Percentiles rank a stretch among this genome's conserved stretches.
phyloP scores from a whole-genome alignment of 2,797 vertebrate genomes.

The Acanthurus lineatus region DNA sequence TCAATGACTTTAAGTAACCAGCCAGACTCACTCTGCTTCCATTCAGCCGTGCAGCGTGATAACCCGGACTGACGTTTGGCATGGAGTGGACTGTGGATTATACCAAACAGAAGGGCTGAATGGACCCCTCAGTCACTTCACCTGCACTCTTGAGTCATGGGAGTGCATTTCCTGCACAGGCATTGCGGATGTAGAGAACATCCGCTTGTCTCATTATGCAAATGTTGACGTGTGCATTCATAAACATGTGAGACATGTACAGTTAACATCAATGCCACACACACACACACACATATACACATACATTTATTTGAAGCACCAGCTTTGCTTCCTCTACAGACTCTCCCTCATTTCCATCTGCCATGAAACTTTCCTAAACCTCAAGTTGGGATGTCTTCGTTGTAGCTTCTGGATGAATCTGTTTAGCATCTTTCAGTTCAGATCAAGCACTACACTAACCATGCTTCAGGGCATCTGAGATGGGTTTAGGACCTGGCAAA shows the following conservation, averaged over 20 bases:
- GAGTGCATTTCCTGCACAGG: conserved; percentile 83
- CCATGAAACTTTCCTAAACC: conserved; percentile 70
- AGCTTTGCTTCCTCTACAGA: conserved; percentile 27
- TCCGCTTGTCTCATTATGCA: conserved; percentile 77
- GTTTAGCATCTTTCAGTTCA: conserved; percentile 95
- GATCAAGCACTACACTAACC: conserved; percentile 94
- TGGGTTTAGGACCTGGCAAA: conserved; percentile 80
- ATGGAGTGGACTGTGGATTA: conserved; percentile 67
- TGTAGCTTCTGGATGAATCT: conserved; percentile 93
- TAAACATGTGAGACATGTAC: conserved; percentile 33
- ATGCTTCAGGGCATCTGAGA: conserved; percentile 92
- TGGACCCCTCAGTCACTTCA: conserved; percentile 52
- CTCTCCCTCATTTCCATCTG: conserved; percentile 57
- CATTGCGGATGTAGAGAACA: conserved; percentile 85
- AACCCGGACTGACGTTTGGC: conserved; percentile 82
- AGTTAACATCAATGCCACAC: conserved; percentile 21
- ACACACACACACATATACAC: not conserved
- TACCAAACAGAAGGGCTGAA: conserved; percentile 61
- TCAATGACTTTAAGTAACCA: conserved; percentile 81
- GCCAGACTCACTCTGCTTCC: conserved; percentile 83
- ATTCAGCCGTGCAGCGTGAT: conserved; percentile 76
- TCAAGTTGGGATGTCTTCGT: conserved; percentile 81
- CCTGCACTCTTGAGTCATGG: conserved; percentile 71
- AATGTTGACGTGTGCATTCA: conserved; percentile 46
- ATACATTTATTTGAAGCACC: conserved; percentile 23